A percentile compares a stretch with the other conserved stretches of the same genome.
Evolutionary conservation across 1,140 invertebrate genomes (phyloP).

Genomic region (Gerris buenoi): DNA sequence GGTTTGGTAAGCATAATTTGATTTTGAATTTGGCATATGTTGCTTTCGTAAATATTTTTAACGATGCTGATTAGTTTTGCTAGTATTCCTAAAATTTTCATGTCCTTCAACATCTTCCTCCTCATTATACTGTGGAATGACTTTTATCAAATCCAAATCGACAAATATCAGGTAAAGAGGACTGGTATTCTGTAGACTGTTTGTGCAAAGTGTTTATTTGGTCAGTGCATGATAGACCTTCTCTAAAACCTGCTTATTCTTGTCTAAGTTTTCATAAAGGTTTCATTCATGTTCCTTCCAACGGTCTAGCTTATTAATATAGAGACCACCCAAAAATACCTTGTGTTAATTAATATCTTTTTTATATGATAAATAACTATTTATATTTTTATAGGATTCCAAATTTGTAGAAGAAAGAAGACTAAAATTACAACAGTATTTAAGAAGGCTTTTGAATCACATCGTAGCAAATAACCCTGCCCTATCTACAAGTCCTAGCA

Average conservation of each 20-base stretch:
- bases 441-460: slow-evolving; percentile 23
- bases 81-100: too few species aligned
- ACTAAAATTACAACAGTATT: slow-evolving; percentile 23
- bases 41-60: too few species aligned
- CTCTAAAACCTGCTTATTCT: not conserved
- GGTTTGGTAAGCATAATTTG: too few species aligned
- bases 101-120: too few species aligned
- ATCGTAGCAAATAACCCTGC: slow-evolving; percentile 17
- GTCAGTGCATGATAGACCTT: not conserved
- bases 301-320: not conserved
- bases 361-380: not conserved
- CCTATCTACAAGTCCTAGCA: slow-evolving; percentile 19
- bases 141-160: too few species aligned
- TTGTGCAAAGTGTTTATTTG: too few species aligned
- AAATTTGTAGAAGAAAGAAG: slow-evolving; percentile 26
- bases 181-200: too few species aligned
- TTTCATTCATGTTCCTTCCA: not conserved
- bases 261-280: not conserved
- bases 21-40: too few species aligned
- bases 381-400: slow-evolving; percentile 18
- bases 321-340: too few species aligned
- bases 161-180: too few species aligned
- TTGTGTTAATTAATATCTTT: not conserved
- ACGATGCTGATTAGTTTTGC: too few species aligned
- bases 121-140: too few species aligned